Percentiles rank a stretch among this genome's conserved stretches.
phyloP scores from a whole-genome alignment of 2,888 invertebrate genomes.

The Mimas tiliae region DNA sequence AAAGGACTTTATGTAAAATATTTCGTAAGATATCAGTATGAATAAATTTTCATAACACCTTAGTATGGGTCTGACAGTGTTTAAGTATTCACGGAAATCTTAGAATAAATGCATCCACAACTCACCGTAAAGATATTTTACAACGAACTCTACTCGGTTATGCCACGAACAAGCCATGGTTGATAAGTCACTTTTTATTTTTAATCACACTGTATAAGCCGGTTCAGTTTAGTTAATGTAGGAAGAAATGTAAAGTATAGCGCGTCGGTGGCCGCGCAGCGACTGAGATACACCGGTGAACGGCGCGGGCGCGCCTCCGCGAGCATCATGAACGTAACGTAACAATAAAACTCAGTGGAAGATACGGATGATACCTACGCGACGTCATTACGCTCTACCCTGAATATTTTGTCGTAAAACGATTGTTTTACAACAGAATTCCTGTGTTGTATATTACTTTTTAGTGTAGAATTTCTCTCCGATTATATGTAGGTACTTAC shows the following conservation, averaged over 20 bases:
- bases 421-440: too few relatives aligned
- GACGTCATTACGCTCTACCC: too few relatives aligned
- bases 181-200: slow-evolving; percentile 25
- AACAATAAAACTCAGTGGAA: slow-evolving; percentile 13
- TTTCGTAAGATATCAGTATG: too few relatives aligned
- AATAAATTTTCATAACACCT: too few relatives aligned
- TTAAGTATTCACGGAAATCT: background rate
- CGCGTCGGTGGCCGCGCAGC: slow-evolving; percentile 58
- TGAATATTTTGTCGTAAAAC: too few relatives aligned
- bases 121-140: slow-evolving; percentile 93
- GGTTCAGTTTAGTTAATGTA: background rate
- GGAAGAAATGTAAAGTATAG: slow-evolving; percentile 26
- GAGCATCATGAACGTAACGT: background rate
- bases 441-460: too few relatives aligned
- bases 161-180: slow-evolving; percentile 93
- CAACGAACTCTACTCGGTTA: slow-evolving; percentile 92
- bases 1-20: too few relatives aligned
- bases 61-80: background rate
- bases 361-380: too few relatives aligned
- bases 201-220: slow-evolving; percentile 12
- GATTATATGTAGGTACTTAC: too few relatives aligned
- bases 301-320: slow-evolving; percentile 8
- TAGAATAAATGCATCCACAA: slow-evolving; percentile 36
- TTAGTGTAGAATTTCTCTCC: too few relatives aligned
- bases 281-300: slow-evolving; percentile 44